These are phyloP conservation scores for Buceros bicornis DNA, from an alignment of 2,797 vertebrate species.

Conservation along the genomic window DNA sequence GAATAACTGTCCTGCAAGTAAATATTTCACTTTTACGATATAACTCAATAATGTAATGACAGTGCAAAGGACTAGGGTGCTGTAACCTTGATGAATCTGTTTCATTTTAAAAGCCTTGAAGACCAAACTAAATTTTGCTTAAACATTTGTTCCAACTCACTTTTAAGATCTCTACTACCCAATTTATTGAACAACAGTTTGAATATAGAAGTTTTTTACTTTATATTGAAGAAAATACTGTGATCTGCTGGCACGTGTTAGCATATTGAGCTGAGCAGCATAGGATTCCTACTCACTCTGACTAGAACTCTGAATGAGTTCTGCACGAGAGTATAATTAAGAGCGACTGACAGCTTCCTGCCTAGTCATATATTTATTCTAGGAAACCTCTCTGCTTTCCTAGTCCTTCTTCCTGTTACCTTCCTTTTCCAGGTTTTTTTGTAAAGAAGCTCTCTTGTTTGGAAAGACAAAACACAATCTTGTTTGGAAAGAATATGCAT, in stretches of 20 bases:
- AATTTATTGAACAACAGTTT: background rate
- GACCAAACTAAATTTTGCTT: background rate
- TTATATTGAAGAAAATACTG: background rate
- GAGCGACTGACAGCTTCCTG: constrained; percentile 17
- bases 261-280: background rate
- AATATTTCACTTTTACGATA: background rate
- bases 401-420: background rate
- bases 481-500: background rate
- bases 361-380: constrained; percentile 36
- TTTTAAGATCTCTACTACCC: background rate
- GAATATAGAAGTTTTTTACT: background rate
- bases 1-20: background rate
- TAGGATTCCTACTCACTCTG: background rate
- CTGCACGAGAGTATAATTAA: constrained; percentile 44
- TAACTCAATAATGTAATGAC: background rate
- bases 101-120: background rate
- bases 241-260: background rate
- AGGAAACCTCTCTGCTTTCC: background rate
- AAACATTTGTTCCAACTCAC: background rate
- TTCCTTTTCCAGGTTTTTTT: background rate
- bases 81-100: background rate
- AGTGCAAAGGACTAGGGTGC: background rate
- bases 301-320: background rate
- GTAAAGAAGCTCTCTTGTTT: background rate
- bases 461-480: background rate